Evolutionary conservation across 2,113 vertebrate species (phyloP).

Genomic region (Calypte anna): DNA sequence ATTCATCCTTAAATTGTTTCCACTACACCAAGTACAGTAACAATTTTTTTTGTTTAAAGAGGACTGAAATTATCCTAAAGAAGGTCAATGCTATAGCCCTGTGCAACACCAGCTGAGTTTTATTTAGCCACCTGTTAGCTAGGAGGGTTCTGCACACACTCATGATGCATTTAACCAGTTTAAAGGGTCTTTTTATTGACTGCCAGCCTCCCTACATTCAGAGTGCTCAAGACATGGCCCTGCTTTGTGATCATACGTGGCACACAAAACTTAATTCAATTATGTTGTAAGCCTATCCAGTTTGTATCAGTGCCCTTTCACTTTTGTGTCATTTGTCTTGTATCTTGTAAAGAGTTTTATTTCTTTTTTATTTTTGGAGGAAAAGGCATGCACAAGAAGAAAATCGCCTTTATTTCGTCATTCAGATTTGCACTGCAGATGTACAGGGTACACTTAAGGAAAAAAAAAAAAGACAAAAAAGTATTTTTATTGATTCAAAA

Average conservation of each 20-base stretch:
- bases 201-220: conserved; percentile 79
- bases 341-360: conserved; percentile 72
- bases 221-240: conserved; percentile 73
- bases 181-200: conserved; percentile 84
- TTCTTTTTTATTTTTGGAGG: conserved; percentile 58
- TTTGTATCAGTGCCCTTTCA: conserved; percentile 84
- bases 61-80: conserved; percentile 84
- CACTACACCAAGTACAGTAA: conserved; percentile 93
- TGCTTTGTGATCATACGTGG: conserved; percentile 82
- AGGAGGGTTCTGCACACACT: conserved; percentile 78
- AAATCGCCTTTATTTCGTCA: conserved; percentile 72
- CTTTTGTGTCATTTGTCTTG: conserved; percentile 83
- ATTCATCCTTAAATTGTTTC: conserved; percentile 97
- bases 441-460: not conserved
- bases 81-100: conserved; percentile 89
- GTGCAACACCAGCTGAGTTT: conserved; percentile 93
- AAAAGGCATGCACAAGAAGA: conserved; percentile 58
- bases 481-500: conserved; percentile 43
- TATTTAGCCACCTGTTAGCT: conserved; percentile 93
- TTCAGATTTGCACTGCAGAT: conserved; percentile 76
- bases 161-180: conserved; percentile 91
- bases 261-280: conserved; percentile 85
- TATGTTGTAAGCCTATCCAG: conserved; percentile 84
- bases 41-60: conserved; percentile 75
- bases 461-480: not conserved